Evolutionary conservation across 1,140 invertebrate genomes (phyloP), one percentile per base, ranked within the genome.

Genomic region (Zophobas morio): DNA sequence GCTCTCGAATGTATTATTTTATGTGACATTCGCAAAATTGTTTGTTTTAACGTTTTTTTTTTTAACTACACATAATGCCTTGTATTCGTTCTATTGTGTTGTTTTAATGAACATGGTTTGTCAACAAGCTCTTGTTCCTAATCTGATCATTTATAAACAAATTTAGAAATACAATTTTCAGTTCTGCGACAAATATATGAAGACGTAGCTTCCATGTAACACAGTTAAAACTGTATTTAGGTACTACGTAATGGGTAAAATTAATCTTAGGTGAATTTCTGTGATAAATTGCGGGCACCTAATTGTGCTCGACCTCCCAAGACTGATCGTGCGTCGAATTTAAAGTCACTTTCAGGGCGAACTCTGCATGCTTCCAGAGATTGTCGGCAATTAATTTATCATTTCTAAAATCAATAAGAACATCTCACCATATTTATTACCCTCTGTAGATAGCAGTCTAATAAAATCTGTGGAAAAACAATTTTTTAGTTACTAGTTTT

Each of bases 241-340:
- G 37, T 66, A 5, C 39, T 6, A 37, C 39, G 6, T 66, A 66
- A 66, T 66, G 39, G 39, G n/a, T 39, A 66, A 20, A 66, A 66
- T 66, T 66, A 66, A 66, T 66, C 60, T 66, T 42, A n/a, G 60
- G 60, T 66, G 60, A 66, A 66, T 66, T 66, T 66, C 60, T 66
- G 37, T 66, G 60, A 66, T 66, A 42, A 66, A 66, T 66, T 66
- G 60, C 37, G 60, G 39, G n/a, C 60, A 66, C 60, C 60, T 66
- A 66, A 66, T 66, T 66, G 60, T 66, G 60, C 60, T 42, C 60
- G 60, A 66, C 60, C 60, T 66, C 60, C 60, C 60, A 66, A 66
- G 60, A 66, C 60, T 66, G 60, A 66, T 66, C 60, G 60, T 66
- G 60, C 40, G 60, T 33, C 60, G 60, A 66, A 39, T 66, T 66